Evolutionary conservation across 2,888 invertebrate species (phyloP).

Genomic region (Graphium colonna): DNA sequence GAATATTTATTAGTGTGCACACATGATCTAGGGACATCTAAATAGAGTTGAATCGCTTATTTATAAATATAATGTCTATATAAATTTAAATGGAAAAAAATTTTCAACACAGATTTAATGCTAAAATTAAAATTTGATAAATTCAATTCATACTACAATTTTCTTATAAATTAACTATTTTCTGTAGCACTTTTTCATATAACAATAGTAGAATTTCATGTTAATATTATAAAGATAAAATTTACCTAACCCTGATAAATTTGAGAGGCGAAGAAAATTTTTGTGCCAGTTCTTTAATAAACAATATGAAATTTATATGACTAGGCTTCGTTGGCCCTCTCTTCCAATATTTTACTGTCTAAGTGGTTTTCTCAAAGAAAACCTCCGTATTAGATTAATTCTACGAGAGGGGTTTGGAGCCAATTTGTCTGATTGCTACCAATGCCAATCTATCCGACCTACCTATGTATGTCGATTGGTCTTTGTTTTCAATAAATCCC

Average conservation of each 20-base stretch:
- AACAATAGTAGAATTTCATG: too few relatives aligned
- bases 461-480: slow-evolving; percentile 53
- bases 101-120: too few relatives aligned
- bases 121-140: too few relatives aligned
- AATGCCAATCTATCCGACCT: slow-evolving; percentile 69
- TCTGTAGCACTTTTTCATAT: too few relatives aligned
- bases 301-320: slow-evolving; percentile 24
- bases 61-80: too few relatives aligned
- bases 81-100: too few relatives aligned
- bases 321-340: slow-evolving; percentile 25
- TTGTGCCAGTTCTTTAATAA: slow-evolving; percentile 23
- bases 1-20: slow-evolving; percentile 69
- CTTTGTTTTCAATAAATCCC: slow-evolving; percentile 72
- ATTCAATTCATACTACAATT: too few relatives aligned
- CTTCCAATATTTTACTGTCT: slow-evolving; percentile 47
- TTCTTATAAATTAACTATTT: too few relatives aligned
- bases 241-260: too few relatives aligned
- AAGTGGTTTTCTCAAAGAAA: slow-evolving; percentile 74
- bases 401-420: slow-evolving; percentile 72
- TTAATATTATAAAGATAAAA: too few relatives aligned
- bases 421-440: slow-evolving; percentile 81
- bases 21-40: slow-evolving; percentile 41
- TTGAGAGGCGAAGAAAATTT: slow-evolving; percentile 2
- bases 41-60: slow-evolving; percentile 19
- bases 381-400: slow-evolving; percentile 64